phyloP scores from a whole-genome alignment of 2,888 invertebrate species.

The Eubasilissa splendida region DNA sequence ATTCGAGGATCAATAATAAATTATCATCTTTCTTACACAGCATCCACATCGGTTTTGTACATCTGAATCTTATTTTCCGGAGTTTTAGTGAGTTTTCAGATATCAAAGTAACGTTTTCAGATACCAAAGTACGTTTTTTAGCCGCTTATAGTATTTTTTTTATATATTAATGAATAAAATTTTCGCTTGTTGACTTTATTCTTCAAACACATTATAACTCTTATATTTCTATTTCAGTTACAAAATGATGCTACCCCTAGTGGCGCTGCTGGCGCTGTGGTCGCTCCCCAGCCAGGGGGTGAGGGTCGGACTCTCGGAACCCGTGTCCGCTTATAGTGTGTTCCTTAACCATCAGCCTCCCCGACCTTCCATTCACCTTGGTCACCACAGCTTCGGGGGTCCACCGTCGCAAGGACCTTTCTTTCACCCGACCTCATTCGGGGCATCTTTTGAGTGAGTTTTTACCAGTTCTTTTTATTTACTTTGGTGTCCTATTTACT shows the following conservation, averaged over 20 bases:
- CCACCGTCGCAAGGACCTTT: background rate
- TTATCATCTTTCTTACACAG: no score
- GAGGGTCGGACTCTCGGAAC: background rate
- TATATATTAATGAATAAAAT: no score
- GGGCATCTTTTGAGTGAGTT: conserved; percentile 29
- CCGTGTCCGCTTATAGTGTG: conserved; percentile 52
- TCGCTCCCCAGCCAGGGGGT: background rate
- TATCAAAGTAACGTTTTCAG: no score
- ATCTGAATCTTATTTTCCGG: no score
- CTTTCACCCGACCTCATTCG: conserved; percentile 22
- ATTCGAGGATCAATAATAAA: no score
- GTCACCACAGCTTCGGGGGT: conserved; percentile 60
- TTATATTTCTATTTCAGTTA: background rate
- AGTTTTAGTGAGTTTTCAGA: no score
- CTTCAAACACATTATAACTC: background rate
- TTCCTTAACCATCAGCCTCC: conserved; percentile 55
- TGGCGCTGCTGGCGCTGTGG: conserved; percentile 17
- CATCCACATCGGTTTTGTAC: no score
- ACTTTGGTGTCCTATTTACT: background rate
- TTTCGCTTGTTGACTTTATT: background rate
- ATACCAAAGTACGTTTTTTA: no score
- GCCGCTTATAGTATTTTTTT: no score
- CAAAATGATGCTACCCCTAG: background rate
- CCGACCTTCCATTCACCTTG: no score
- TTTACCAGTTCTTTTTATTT: background rate